Evolutionary conservation across 2,888 invertebrate species (phyloP).

Genomic region (Nesidiocoris tenuis): DNA sequence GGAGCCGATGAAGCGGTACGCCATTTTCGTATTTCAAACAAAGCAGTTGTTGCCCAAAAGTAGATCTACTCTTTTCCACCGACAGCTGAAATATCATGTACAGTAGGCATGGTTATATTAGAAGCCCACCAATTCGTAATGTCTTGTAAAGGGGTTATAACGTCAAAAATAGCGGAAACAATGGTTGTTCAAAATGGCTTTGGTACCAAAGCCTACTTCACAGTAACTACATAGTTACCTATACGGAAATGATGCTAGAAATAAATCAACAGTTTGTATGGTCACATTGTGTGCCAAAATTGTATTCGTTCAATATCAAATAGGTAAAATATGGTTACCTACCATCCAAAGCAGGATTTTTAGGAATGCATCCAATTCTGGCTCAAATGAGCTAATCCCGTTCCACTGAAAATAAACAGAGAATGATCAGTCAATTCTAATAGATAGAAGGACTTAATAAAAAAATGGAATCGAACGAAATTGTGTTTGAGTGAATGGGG

Average conservation of each 20-base stretch:
- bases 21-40: constrained; percentile 67
- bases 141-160: no score
- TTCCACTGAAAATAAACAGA: constrained; percentile 40
- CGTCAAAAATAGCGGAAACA: no score
- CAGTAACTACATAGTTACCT: no score
- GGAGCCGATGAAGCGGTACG: constrained; percentile 46
- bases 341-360: constrained; percentile 67
- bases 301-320: constrained; percentile 5
- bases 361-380: constrained; percentile 70
- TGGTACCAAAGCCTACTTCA: no score
- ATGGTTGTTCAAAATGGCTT: not conserved
- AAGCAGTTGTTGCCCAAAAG: constrained; percentile 82
- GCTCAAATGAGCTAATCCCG: constrained; percentile 57
- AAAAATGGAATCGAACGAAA: not conserved
- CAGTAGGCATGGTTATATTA: not conserved
- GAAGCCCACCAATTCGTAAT: no score
- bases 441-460: not conserved
- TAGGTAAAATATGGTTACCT: constrained; percentile 10
- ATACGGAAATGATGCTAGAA: no score
- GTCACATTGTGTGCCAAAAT: no score
- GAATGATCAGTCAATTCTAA: constrained; percentile 6
- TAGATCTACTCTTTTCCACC: constrained; percentile 53
- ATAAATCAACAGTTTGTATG: no score
- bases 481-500: not conserved
- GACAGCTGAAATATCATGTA: constrained; percentile 49